These are phyloP conservation scores for Merops nubicus DNA, from an alignment of 2,113 vertebrate species.

Conservation along the genomic window DNA sequence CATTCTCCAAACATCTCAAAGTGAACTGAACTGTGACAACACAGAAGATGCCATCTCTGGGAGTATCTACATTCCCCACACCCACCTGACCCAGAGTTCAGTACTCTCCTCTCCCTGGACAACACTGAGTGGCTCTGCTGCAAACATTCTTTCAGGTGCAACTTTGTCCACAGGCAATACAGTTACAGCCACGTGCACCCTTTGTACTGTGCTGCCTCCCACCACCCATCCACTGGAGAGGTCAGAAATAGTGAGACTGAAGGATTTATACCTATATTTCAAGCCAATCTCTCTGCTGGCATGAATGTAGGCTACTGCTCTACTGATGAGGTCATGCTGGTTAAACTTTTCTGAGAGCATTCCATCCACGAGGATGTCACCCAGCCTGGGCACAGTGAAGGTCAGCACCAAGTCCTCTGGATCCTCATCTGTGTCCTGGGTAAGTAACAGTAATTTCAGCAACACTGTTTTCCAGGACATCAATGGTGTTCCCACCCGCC, in stretches of 20 bases:
- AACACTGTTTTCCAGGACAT: slow-evolving; percentile 66
- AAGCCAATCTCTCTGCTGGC: slow-evolving; percentile 70
- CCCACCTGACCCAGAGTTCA: slow-evolving; percentile 53
- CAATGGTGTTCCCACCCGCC: slow-evolving; percentile 31
- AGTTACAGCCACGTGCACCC: slow-evolving; percentile 55
- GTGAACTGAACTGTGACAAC: slow-evolving; percentile 61
- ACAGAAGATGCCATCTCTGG: slow-evolving; percentile 68
- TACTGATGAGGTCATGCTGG: slow-evolving; percentile 64
- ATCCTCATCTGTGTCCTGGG: slow-evolving; percentile 49
- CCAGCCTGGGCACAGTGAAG: slow-evolving; percentile 66
- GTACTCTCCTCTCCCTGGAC: slow-evolving; percentile 84
- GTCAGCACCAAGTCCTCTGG: slow-evolving; percentile 45
- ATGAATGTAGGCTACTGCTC: slow-evolving; percentile 61
- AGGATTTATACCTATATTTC: slow-evolving; percentile 53
- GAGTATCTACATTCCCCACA: slow-evolving; percentile 62
- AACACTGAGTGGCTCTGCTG: slow-evolving; percentile 72
- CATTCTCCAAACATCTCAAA: slow-evolving; percentile 74
- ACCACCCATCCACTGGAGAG: slow-evolving; percentile 44
- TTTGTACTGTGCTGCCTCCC: slow-evolving; percentile 53
- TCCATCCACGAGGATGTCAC: slow-evolving; percentile 56
- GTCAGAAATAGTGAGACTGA: slow-evolving; percentile 66
- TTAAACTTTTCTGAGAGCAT: slow-evolving; percentile 60
- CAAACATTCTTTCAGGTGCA: slow-evolving; percentile 77
- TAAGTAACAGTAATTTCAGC: slow-evolving; percentile 58
- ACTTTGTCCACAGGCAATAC: slow-evolving; percentile 70